Conservation (phyloP, 2,113 vertebrate species). For the Bettongia penicillata region DNA sequence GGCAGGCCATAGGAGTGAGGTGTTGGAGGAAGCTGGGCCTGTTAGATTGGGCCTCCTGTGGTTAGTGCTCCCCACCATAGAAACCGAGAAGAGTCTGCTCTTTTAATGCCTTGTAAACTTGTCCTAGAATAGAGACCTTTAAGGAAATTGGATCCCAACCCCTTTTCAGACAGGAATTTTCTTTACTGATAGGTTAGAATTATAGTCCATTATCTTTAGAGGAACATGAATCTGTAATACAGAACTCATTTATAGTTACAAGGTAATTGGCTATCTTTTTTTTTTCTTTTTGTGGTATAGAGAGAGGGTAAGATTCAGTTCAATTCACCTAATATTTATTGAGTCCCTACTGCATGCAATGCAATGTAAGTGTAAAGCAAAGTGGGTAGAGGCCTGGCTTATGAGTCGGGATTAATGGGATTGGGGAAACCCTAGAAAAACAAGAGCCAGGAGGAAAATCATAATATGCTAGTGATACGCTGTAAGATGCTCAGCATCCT, state of each 20-base stretch:
- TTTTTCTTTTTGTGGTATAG: background rate
- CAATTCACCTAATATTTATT: background rate
- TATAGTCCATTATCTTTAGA: conserved; percentile 51
- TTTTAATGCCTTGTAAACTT: conserved; percentile 26
- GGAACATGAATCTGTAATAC: conserved; percentile 7
- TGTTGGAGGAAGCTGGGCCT: background rate
- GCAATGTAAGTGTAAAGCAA: background rate
- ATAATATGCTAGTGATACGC: background rate
- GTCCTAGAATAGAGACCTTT: background rate
- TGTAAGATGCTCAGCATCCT: background rate
- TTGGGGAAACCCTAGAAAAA: background rate
- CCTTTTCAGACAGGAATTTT: conserved; percentile 36
- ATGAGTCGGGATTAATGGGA: background rate
- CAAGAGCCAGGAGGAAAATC: conserved; percentile 22
- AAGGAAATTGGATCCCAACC: conserved; percentile 2
- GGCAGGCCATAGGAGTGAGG: too few relatives aligned
- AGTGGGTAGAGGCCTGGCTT: background rate
- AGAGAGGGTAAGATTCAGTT: background rate
- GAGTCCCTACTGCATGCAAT: background rate
- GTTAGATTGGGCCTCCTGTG: too few relatives aligned
- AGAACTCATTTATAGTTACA: background rate
- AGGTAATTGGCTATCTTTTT: background rate
- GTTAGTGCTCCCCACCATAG: too few relatives aligned
- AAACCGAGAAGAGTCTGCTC: background rate
- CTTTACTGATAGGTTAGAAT: background rate